Percentiles rank a stretch among this genome's conserved stretches.
These are phyloP conservation scores for Xenus cinereus DNA, from an alignment of 2,113 vertebrate species.

Conservation along the genomic window DNA sequence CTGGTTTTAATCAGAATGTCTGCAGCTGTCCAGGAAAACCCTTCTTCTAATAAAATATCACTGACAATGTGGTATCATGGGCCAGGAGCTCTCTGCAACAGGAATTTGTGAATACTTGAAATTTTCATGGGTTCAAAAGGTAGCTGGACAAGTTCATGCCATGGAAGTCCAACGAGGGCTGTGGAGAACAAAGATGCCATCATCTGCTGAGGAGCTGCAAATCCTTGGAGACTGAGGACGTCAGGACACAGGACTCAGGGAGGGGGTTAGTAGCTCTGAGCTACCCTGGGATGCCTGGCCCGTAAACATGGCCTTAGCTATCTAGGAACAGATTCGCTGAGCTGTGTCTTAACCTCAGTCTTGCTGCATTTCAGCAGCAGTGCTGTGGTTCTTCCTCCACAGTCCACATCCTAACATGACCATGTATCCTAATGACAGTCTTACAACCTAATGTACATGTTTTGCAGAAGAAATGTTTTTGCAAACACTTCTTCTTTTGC, in stretches of 20 bases:
- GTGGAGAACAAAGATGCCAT: background rate
- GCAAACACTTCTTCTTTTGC: background rate
- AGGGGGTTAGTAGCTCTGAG: background rate
- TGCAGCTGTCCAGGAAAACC: background rate
- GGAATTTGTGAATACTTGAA: background rate
- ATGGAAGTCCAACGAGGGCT: background rate
- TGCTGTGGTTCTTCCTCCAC: background rate
- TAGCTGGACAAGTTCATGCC: background rate
- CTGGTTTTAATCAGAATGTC: background rate
- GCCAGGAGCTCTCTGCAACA: background rate
- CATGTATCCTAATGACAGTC: rapidly evolving
- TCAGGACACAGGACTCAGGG: background rate
- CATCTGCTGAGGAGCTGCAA: background rate
- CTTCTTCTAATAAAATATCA: background rate
- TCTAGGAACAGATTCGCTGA: background rate
- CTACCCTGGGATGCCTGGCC: background rate
- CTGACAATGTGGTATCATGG: background rate
- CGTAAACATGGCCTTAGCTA: background rate
- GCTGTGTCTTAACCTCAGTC: background rate
- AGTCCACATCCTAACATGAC: background rate
- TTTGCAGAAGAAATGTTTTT: background rate
- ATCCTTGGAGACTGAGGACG: background rate
- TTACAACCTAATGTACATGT: background rate
- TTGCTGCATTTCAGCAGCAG: background rate
- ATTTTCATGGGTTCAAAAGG: background rate